Conservation (phyloP, 2,113 vertebrate species). For the Nibea albiflora region DNA sequence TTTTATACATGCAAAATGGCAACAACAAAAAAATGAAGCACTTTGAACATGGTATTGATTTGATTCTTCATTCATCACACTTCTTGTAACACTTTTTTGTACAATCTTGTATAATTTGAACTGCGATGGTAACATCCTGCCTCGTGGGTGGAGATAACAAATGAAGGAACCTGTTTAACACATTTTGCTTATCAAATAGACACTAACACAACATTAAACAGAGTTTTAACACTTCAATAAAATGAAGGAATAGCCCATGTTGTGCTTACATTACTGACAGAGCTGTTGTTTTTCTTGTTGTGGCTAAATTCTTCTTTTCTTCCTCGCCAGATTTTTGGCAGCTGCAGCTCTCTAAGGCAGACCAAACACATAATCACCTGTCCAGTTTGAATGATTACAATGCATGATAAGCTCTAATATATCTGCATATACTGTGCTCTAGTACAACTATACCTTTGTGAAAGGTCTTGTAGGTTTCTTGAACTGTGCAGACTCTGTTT, state of each 20-base stretch:
- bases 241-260: neutral
- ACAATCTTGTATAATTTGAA: slow-evolving; percentile 12
- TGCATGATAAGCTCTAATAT: neutral
- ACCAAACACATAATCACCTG: slow-evolving; percentile 1
- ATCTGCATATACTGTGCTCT: neutral
- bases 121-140: neutral
- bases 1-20: slow-evolving; percentile 19
- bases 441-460: slow-evolving; percentile 70
- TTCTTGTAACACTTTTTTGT: neutral
- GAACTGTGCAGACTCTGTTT: slow-evolving; percentile 83
- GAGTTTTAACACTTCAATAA: slow-evolving; percentile 15
- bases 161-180: slow-evolving; percentile 1
- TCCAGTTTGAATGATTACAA: neutral
- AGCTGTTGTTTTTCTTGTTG: neutral
- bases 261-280: slow-evolving; percentile 1
- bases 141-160: neutral
- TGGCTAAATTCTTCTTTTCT: slow-evolving; percentile 65
- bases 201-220: slow-evolving; percentile 29
- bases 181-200: neutral
- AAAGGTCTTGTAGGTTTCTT: slow-evolving; percentile 73
- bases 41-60: slow-evolving; percentile 2
- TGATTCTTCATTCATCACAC: neutral
- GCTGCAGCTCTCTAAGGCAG: slow-evolving; percentile 55
- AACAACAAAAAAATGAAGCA: neutral
- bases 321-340: slow-evolving; percentile 60